Evolutionary conservation across 2,888 invertebrate species (phyloP).

Genomic region (Cinara cedri): DNA sequence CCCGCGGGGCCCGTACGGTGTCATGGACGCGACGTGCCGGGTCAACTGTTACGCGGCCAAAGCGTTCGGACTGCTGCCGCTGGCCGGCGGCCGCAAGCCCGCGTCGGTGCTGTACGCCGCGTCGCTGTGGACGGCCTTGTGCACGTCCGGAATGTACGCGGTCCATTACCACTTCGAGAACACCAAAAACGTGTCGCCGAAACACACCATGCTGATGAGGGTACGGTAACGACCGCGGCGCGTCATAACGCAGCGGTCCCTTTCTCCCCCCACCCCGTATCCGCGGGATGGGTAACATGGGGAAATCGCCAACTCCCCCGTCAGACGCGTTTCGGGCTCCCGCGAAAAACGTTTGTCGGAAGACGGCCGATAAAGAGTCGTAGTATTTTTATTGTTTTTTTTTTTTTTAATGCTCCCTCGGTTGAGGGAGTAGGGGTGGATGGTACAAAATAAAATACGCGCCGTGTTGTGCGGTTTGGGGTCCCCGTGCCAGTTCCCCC

Average conservation of each 20-base stretch:
- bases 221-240: neutral
- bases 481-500: no score
- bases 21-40: neutral
- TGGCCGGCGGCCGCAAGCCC: neutral
- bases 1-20: neutral
- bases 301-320: no score
- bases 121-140: neutral
- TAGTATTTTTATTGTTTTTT: no score
- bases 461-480: no score
- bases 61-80: neutral
- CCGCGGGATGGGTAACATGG: no score
- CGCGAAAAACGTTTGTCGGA: no score
- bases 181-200: neutral
- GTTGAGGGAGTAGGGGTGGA: no score
- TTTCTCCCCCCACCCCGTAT: neutral
- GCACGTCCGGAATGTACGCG: neutral
- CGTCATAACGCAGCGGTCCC: neutral
- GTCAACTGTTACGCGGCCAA: neutral
- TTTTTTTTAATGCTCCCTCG: no score
- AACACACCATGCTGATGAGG: neutral
- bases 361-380: no score
- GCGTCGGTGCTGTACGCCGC: neutral
- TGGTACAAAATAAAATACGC: no score
- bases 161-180: neutral
- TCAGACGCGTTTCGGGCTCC: no score